A percentile compares a stretch with the other conserved stretches of the same genome.
Conservation (phyloP, 2,888 invertebrate species). For the Celastrina argiolus region DNA sequence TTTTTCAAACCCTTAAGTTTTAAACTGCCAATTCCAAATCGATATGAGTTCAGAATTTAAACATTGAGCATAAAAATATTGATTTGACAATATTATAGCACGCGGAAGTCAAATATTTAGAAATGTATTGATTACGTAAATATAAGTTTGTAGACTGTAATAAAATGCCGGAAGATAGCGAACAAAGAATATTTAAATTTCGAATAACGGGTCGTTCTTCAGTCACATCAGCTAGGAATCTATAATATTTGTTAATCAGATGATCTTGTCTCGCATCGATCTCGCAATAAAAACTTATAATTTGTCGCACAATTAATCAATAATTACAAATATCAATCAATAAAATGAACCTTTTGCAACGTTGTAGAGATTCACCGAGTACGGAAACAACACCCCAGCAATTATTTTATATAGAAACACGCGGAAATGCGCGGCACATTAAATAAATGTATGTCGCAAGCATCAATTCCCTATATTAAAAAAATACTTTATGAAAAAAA, state of each 20-base stretch:
- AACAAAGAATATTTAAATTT: not conserved
- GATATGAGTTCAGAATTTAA: not conserved
- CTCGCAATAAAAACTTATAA: not conserved
- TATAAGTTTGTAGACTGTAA: not conserved
- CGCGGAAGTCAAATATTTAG: not conserved
- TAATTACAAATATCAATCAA: not conserved
- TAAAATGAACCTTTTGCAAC: not conserved
- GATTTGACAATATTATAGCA: not conserved
- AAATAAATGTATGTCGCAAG: not conserved
- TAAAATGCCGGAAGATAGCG: not conserved
- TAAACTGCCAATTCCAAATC: not conserved
- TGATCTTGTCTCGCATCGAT: not conserved
- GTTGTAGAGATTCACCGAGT: not conserved
- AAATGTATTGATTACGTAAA: not conserved
- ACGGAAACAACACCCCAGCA: not conserved
- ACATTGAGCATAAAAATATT: not conserved
- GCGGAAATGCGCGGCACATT: not conserved
- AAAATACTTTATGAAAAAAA: too few relatives aligned
- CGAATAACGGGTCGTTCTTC: not conserved
- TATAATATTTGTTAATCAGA: not conserved
- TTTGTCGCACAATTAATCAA: not conserved
- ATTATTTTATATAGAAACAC: slow-evolving; percentile 5
- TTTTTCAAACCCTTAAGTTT: too few relatives aligned
- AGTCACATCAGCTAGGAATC: not conserved
- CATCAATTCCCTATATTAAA: not conserved